Evolutionary conservation across 2,113 vertebrate genomes (phyloP).

Genomic region (Uria lomvia): DNA sequence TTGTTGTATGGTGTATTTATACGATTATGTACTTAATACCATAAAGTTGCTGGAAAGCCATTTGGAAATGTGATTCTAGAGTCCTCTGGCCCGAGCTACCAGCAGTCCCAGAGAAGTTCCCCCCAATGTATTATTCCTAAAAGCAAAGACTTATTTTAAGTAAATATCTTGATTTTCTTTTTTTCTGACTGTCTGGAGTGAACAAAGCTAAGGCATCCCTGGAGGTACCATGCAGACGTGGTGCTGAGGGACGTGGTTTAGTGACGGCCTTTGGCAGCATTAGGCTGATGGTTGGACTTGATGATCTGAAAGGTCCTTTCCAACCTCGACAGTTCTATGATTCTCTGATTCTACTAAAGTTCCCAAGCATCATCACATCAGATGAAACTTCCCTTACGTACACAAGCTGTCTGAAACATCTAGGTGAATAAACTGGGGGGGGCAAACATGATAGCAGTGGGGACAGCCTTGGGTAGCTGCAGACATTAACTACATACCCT

Average conservation of each 20-base stretch:
- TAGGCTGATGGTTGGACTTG: no score
- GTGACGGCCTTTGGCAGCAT: no score
- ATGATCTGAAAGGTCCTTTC: no score
- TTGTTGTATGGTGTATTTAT: not conserved
- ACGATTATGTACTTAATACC: accelerated
- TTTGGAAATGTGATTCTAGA: not conserved
- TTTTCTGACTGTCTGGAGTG: not conserved
- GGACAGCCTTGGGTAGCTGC: not conserved
- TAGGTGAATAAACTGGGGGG: not conserved
- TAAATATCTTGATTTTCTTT: not conserved
- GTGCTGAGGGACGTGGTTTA: no score
- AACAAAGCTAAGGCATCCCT: not conserved
- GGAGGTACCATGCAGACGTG: no score
- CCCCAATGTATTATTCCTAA: not conserved
- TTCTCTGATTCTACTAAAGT: no score
- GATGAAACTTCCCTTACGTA: no score
- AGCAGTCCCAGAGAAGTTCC: not conserved
- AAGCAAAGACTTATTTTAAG: not conserved
- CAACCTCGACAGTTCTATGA: no score
- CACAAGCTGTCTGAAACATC: not conserved
- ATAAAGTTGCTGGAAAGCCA: not conserved
- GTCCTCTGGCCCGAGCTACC: not conserved
- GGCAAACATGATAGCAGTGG: not conserved
- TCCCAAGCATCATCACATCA: not conserved
- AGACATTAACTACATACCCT: not conserved